Evolutionary conservation across 2,113 vertebrate species (phyloP).

Genomic region (Psettodes erumei): DNA sequence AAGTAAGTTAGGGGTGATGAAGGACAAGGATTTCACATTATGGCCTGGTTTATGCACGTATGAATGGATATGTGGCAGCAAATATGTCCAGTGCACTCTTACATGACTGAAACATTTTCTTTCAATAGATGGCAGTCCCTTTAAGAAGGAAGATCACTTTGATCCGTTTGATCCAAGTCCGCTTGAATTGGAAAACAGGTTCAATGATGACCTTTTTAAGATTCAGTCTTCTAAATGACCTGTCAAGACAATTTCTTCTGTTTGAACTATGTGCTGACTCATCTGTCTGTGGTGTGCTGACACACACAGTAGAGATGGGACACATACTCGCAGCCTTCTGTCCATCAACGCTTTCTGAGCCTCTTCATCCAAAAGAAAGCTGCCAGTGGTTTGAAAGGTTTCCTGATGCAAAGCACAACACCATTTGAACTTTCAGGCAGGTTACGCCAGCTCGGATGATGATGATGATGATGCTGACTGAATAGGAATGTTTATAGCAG

Average conservation of each 20-base stretch:
- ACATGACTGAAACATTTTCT: background rate
- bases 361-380: background rate
- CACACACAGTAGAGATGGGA: background rate
- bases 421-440: background rate
- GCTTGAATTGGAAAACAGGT: background rate
- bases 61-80: background rate
- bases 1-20: constrained; percentile 47
- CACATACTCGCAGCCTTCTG: background rate
- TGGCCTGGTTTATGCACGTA: background rate
- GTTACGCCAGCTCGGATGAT: too few relatives aligned
- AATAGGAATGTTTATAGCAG: background rate
- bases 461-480: background rate
- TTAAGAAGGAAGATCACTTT: constrained; percentile 1
- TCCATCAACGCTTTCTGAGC: background rate
- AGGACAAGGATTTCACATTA: constrained; percentile 30
- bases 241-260: background rate
- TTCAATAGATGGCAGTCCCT: background rate
- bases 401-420: background rate
- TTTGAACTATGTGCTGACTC: background rate
- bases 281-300: background rate
- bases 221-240: constrained; percentile 8
- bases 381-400: background rate
- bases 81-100: background rate
- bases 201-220: background rate
- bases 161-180: background rate